phyloP scores from a whole-genome alignment of 2,797 vertebrate genomes.

The Enoplosus armatus region DNA sequence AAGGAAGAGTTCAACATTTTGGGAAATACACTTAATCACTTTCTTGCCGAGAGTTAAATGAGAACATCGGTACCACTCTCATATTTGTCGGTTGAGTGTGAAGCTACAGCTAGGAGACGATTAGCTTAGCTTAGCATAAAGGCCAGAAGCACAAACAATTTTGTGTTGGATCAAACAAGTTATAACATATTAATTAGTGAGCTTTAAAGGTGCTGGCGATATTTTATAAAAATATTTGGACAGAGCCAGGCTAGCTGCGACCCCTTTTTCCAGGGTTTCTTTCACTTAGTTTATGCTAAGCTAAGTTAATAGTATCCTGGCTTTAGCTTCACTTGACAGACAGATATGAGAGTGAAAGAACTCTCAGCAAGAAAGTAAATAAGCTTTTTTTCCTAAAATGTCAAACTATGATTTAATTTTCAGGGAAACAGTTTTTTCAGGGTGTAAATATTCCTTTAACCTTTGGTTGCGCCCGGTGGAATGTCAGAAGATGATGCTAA shows the following conservation, averaged over 20 bases:
- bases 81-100: neutral
- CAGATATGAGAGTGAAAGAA: neutral
- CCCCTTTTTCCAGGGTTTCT: neutral
- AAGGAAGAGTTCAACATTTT: neutral
- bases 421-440: too few relatives aligned
- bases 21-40: neutral
- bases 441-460: constrained; percentile 23
- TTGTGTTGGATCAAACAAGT: neutral
- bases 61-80: neutral
- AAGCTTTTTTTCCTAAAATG: neutral
- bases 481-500: constrained; percentile 47
- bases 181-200: neutral
- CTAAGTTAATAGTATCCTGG: neutral
- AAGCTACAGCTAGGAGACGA: neutral
- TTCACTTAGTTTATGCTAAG: constrained; percentile 5
- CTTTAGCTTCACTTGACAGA: neutral
- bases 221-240: neutral
- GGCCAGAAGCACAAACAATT: neutral
- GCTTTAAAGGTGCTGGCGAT: neutral
- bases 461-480: constrained; percentile 46
- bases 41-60: neutral
- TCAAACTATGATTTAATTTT: neutral
- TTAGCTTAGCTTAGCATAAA: neutral
- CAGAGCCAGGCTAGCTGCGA: neutral
- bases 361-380: neutral